Conservation (phyloP, 2,113 vertebrate species). For the Cromileptes altivelis region DNA sequence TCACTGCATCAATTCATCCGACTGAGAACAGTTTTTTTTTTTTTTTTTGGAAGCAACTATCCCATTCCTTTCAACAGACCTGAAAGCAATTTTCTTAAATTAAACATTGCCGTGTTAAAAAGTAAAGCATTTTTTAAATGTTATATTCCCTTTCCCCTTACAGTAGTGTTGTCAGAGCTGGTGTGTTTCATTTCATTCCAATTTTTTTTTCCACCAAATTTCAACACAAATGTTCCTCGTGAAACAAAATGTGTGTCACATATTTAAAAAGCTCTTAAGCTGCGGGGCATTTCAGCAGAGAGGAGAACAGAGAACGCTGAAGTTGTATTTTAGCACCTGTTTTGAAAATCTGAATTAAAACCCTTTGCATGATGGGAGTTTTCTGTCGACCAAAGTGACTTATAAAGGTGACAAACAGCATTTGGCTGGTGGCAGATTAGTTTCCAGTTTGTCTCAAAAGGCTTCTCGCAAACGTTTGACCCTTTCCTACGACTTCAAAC, state of each 20-base stretch:
- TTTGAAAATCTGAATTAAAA: neutral
- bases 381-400: neutral
- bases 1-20: neutral
- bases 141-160: constrained; percentile 29
- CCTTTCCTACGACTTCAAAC: neutral
- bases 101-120: constrained; percentile 22
- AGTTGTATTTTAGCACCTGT: constrained; percentile 60
- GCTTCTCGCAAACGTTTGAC: neutral
- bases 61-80: neutral
- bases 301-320: neutral
- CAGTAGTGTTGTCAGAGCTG: constrained; percentile 58
- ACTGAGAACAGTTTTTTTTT: constrained; percentile 2
- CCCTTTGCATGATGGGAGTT: neutral
- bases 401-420: constrained; percentile 6
- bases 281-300: neutral
- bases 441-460: neutral
- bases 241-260: constrained; percentile 27
- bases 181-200: constrained; percentile 26
- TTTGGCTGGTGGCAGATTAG: neutral
- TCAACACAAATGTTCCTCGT: constrained; percentile 27
- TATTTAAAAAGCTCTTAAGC: constrained; percentile 7
- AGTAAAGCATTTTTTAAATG: constrained; percentile 33
- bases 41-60: constrained; percentile 21
- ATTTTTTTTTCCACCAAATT: neutral
- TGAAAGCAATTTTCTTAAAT: constrained; percentile 13